Evolutionary conservation across 2,113 vertebrate genomes (phyloP).

Genomic region (Charina bottae): DNA sequence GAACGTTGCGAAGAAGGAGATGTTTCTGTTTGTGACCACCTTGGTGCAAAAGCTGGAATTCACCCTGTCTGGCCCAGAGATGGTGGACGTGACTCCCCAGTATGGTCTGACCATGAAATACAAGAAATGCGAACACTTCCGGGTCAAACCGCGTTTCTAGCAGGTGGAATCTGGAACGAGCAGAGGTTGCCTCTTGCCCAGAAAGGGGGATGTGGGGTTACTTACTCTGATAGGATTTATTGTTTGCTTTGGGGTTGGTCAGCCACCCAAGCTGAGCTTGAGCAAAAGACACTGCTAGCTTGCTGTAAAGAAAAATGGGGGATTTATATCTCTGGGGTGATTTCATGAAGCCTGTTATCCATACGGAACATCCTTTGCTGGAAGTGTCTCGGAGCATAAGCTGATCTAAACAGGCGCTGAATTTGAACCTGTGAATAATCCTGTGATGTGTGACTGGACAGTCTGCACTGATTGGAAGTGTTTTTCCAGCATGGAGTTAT

Average conservation of each 20-base stretch:
- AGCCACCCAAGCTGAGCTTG: neutral
- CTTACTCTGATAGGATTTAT: neutral
- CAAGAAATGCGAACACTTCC: slow-evolving; percentile 78
- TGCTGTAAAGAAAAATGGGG: neutral
- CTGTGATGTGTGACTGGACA: neutral
- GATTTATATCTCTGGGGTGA: neutral
- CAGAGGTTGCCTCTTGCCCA: rapidly evolving
- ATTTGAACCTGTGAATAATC: neutral
- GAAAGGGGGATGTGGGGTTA: neutral
- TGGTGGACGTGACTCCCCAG: slow-evolving; percentile 83
- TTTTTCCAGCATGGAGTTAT: neutral
- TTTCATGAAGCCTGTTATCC: neutral
- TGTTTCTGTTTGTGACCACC: slow-evolving; percentile 89
- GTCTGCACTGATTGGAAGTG: neutral
- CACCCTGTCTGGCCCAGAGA: slow-evolving; percentile 63
- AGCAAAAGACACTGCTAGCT: neutral
- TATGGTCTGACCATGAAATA: slow-evolving; percentile 92
- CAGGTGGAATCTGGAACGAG: rapidly evolving
- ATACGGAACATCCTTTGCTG: neutral
- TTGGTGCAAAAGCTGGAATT: slow-evolving; percentile 86
- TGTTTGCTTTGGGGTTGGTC: no score
- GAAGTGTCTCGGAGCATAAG: neutral
- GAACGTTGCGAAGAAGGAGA: slow-evolving; percentile 82
- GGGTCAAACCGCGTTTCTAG: slow-evolving; percentile 60
- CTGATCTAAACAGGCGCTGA: neutral